Percentiles rank a stretch among this genome's conserved stretches.
Evolutionary conservation across 2,888 invertebrate genomes (phyloP).

Genomic region (Athalia rosae): DNA sequence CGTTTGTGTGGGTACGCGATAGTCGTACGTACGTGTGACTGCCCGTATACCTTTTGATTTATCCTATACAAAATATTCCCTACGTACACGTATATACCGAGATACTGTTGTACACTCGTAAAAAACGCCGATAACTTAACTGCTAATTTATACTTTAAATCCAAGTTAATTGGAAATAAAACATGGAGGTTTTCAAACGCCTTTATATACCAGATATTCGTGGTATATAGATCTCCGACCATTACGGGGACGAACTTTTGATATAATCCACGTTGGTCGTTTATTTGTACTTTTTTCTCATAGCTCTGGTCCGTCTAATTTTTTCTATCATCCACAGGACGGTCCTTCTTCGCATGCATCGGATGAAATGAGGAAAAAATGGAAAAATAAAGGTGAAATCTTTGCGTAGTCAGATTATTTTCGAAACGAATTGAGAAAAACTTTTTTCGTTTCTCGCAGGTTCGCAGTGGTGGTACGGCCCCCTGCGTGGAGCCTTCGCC

Average conservation of each 20-base stretch:
- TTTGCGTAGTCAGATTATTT: no score
- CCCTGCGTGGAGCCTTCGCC: not conserved
- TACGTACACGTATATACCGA: not conserved
- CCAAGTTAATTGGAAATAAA: conserved; percentile 43
- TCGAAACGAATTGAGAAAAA: not conserved
- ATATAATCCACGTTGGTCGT: no score
- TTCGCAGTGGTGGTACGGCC: not conserved
- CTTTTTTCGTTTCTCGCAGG: not conserved
- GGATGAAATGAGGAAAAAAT: no score
- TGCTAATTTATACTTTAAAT: conserved; percentile 41
- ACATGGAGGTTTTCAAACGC: conserved; percentile 27
- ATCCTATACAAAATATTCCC: not conserved
- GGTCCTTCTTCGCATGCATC: no score
- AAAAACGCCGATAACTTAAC: conserved; percentile 38
- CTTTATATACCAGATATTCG: no score
- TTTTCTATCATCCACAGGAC: no score
- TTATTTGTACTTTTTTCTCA: no score
- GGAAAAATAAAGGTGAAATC: no score
- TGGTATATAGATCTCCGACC: not conserved
- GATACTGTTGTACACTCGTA: not conserved
- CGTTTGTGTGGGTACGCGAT: no score
- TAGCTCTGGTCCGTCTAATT: no score
- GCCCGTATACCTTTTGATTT: no score
- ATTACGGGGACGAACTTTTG: not conserved
- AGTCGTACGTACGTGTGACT: no score